Conservation (phyloP, 2,888 invertebrate species). For the Eurois occulta region DNA sequence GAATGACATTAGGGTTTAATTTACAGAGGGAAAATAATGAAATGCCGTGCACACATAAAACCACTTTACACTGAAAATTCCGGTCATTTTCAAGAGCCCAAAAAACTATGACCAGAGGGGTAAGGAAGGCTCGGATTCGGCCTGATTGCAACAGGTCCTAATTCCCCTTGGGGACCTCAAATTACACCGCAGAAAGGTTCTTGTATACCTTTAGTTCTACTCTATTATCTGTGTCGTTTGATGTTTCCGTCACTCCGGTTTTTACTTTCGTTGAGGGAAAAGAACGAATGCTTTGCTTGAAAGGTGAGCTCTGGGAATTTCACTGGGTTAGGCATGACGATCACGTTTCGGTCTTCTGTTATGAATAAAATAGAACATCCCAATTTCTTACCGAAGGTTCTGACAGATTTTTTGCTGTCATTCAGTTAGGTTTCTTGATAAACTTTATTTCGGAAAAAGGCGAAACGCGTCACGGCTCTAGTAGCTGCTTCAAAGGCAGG, state of each 20-base stretch:
- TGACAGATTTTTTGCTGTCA: constrained; percentile 33
- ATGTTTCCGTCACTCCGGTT: constrained; percentile 12
- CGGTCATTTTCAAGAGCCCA: constrained; percentile 10
- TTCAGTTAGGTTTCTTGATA: constrained; percentile 10
- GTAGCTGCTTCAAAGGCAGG: neutral
- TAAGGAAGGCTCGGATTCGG: constrained; percentile 6
- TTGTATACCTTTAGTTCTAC: constrained; percentile 27
- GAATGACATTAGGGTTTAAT: neutral
- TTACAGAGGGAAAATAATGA: constrained; percentile 10
- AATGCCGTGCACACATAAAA: constrained; percentile 41
- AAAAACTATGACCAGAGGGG: constrained; percentile 21
- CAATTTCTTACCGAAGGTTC: constrained; percentile 27
- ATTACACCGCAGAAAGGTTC: constrained; percentile 31
- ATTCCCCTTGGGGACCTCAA: constrained; percentile 19
- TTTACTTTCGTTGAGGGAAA: constrained; percentile 50
- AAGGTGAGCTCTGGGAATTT: constrained; percentile 19
- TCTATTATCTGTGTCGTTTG: constrained; percentile 41
- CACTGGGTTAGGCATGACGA: constrained; percentile 21
- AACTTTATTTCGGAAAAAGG: constrained; percentile 17
- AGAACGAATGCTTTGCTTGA: constrained; percentile 27
- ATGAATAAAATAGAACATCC: constrained; percentile 37
- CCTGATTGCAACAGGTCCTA: constrained; percentile 52
- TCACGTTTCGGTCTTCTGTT: constrained; percentile 37
- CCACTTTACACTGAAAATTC: constrained; percentile 25
- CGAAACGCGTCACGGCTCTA: neutral